Percentiles rank a stretch among this genome's conserved stretches.
Evolutionary conservation across 2,113 vertebrate genomes (phyloP).

Genomic region (Xiphophorus maculatus): DNA sequence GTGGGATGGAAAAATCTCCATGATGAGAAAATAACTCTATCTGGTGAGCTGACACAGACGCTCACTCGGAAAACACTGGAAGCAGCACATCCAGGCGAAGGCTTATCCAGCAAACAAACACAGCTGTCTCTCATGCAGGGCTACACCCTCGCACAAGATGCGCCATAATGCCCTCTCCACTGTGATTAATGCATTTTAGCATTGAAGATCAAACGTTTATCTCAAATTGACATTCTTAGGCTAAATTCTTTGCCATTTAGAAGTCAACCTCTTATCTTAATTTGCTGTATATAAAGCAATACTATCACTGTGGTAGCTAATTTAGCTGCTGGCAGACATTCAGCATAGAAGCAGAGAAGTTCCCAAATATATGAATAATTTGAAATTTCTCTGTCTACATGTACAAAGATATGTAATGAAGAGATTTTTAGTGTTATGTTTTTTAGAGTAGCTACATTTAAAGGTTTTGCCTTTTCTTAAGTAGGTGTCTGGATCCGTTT

Average conservation of each 20-base stretch:
- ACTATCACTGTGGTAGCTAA: conserved; percentile 56
- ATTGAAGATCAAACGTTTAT: conserved; percentile 59
- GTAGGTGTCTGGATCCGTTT: not conserved
- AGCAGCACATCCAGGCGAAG: conserved; percentile 59
- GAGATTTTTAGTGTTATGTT: not conserved
- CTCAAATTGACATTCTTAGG: conserved; percentile 38
- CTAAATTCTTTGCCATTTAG: conserved; percentile 39
- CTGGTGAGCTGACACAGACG: conserved; percentile 60
- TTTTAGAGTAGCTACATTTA: not conserved
- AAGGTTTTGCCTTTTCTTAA: not conserved
- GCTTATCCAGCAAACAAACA: conserved; percentile 68
- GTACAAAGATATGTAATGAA: not conserved
- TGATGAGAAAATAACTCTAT: conserved; percentile 70
- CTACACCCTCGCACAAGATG: conserved; percentile 7
- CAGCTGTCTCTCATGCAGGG: conserved; percentile 43
- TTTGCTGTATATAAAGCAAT: conserved; percentile 61
- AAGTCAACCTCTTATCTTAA: conserved; percentile 23
- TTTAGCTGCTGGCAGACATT: conserved; percentile 34
- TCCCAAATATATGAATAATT: conserved; percentile 23
- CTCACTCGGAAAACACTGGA: conserved; percentile 43
- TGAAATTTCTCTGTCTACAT: conserved; percentile 11
- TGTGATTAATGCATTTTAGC: conserved; percentile 69
- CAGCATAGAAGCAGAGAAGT: conserved; percentile 15
- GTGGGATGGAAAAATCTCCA: conserved; percentile 74
- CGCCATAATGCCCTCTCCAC: conserved; percentile 64